These are phyloP conservation scores for Silvanus unidentatus DNA, from an alignment of 2,888 invertebrate genomes.

Conservation along the genomic window DNA sequence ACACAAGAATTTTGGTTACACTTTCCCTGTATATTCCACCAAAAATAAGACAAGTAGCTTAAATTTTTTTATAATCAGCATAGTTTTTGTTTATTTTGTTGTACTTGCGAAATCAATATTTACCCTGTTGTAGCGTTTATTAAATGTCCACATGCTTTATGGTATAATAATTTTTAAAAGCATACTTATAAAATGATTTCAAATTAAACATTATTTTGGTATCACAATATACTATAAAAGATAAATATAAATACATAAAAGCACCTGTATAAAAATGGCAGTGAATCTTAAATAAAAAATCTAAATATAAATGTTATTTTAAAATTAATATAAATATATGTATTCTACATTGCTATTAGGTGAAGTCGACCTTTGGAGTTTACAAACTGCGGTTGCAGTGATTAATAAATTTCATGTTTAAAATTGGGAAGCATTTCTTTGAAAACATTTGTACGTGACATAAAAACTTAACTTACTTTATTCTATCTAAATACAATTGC, in stretches of 20 bases:
- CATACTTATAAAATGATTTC: neutral
- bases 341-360: too few relatives aligned
- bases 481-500: too few relatives aligned
- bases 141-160: neutral
- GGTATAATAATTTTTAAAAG: neutral
- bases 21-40: constrained; percentile 38
- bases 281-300: constrained; percentile 11
- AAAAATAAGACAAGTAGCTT: constrained; percentile 24
- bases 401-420: too few relatives aligned
- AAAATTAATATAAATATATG: constrained; percentile 24
- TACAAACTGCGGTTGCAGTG: too few relatives aligned
- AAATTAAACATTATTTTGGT: neutral
- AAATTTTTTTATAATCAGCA: constrained; percentile 5
- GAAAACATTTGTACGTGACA: too few relatives aligned
- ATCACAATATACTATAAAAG: neutral
- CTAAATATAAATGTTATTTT: constrained; percentile 14
- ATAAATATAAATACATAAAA: neutral
- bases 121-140: constrained; percentile 21
- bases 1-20: constrained; percentile 30
- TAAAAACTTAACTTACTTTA: too few relatives aligned
- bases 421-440: too few relatives aligned
- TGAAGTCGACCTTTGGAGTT: too few relatives aligned
- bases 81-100: neutral
- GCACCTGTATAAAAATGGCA: constrained; percentile 5
- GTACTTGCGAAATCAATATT: constrained; percentile 16